Percentiles rank a stretch among this genome's conserved stretches.
These are phyloP conservation scores for Cecidostiba fungosa DNA, from an alignment of 2,888 invertebrate genomes.

Conservation along the genomic window DNA sequence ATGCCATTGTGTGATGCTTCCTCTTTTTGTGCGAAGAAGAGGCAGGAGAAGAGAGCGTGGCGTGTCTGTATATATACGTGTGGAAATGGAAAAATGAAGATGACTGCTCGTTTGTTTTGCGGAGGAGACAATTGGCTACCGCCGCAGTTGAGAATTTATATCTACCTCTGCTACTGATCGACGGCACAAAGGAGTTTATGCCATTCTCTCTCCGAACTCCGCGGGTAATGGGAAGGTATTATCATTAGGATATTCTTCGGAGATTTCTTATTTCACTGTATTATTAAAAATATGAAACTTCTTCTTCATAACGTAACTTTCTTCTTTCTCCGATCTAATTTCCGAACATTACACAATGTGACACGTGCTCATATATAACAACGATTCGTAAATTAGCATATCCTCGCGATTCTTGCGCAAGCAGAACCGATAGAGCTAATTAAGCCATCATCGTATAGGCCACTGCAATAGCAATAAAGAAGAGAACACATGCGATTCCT, in stretches of 20 bases:
- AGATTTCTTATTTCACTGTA: background rate
- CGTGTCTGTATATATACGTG: background rate
- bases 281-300: no score
- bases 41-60: slow-evolving; percentile 16
- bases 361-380: no score
- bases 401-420: slow-evolving; percentile 33
- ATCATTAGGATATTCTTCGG: no score
- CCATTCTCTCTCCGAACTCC: background rate
- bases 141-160: background rate
- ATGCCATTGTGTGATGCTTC: slow-evolving; percentile 46
- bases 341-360: no score
- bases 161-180: background rate
- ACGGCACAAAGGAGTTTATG: background rate
- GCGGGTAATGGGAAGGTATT: background rate
- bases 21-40: background rate
- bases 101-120: slow-evolving; percentile 47
- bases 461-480: background rate
- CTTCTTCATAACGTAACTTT: background rate
- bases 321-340: background rate
- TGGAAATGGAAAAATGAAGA: slow-evolving; percentile 36
- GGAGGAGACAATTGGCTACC: slow-evolving; percentile 7
- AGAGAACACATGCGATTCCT: slow-evolving; percentile 33
- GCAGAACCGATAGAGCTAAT: background rate
- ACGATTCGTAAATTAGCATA: background rate
- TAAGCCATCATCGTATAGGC: slow-evolving; percentile 30